phyloP scores from a whole-genome alignment of 1,140 invertebrate species.

The Aphelinus atriplicis region DNA sequence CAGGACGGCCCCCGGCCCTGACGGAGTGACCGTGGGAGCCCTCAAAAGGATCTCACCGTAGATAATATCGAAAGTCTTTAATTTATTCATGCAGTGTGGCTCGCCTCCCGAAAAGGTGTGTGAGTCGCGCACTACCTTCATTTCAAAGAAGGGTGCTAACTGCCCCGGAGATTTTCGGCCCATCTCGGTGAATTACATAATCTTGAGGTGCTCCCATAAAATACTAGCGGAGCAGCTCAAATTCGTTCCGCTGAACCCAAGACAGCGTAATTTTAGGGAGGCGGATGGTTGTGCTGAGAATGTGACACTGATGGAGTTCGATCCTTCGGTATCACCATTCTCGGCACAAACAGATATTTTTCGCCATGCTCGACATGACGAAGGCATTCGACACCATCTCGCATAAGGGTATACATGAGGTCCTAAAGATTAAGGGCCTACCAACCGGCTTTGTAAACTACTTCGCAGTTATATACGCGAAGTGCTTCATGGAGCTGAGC shows the following conservation, averaged over 20 bases:
- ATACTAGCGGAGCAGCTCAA: conserved; percentile 50
- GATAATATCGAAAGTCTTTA: conserved; percentile 9
- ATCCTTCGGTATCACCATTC: conserved; percentile 23
- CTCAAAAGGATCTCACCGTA: not conserved
- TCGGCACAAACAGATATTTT: conserved; percentile 6
- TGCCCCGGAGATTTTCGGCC: conserved; percentile 46
- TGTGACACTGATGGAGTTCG: conserved; percentile 34
- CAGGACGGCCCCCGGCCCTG: conserved; percentile 23
- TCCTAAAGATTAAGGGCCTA: conserved; percentile 29
- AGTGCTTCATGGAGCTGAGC: conserved; percentile 24
- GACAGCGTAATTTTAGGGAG: conserved; percentile 42
- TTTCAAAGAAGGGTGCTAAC: conserved; percentile 34
- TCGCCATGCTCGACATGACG: conserved; percentile 46
- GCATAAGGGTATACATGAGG: conserved; percentile 40
- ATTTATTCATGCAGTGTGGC: conserved; percentile 22
- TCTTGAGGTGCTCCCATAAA: conserved; percentile 51
- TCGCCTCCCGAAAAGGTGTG: conserved; percentile 7
- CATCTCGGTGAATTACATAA: conserved; percentile 58
- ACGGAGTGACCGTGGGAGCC: conserved; percentile 12
- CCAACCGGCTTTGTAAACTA: conserved; percentile 24
- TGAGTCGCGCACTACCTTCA: conserved; percentile 39
- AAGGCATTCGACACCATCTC: conserved; percentile 62
- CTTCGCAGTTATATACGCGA: conserved; percentile 28
- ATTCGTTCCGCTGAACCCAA: conserved; percentile 26
- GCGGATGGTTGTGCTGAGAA: conserved; percentile 49